Evolutionary conservation across 2,113 vertebrate genomes (phyloP).

Genomic region (Condylura cristata): DNA sequence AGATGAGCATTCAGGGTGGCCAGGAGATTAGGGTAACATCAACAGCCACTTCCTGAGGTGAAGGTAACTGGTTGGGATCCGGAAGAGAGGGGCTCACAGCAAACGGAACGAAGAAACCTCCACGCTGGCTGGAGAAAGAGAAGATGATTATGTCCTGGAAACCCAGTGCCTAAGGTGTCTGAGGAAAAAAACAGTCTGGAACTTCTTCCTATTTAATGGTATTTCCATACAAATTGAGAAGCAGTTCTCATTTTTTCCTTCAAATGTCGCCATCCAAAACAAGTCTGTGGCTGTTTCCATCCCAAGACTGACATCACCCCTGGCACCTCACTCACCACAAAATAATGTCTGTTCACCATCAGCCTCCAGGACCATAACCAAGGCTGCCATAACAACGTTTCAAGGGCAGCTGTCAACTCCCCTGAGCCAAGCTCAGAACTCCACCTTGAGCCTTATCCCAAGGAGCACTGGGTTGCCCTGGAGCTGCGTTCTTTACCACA

Average conservation of each 20-base stretch:
- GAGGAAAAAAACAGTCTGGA: not conserved
- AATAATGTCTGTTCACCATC: not conserved
- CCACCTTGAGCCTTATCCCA: not conserved
- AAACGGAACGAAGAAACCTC: not conserved
- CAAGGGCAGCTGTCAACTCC: not conserved
- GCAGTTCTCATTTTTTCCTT: slow-evolving; percentile 24
- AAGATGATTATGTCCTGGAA: not conserved
- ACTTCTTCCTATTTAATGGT: not conserved
- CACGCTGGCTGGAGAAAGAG: not conserved
- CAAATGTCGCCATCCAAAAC: slow-evolving; percentile 14
- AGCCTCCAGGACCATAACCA: not conserved
- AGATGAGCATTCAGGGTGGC: not conserved
- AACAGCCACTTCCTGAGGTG: not conserved
- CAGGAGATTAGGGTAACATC: not conserved
- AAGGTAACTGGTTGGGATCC: not conserved
- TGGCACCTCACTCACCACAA: not conserved
- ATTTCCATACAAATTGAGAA: slow-evolving; percentile 1
- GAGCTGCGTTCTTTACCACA: not conserved
- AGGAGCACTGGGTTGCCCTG: not conserved
- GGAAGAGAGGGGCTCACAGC: not conserved
- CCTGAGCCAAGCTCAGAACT: not conserved
- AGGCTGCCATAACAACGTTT: not conserved
- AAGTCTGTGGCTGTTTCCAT: not conserved
- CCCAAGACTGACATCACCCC: slow-evolving; percentile 44
- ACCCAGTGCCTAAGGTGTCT: not conserved